Conservation (phyloP, 2,113 vertebrate species). For the Pituophis catenifer region DNA sequence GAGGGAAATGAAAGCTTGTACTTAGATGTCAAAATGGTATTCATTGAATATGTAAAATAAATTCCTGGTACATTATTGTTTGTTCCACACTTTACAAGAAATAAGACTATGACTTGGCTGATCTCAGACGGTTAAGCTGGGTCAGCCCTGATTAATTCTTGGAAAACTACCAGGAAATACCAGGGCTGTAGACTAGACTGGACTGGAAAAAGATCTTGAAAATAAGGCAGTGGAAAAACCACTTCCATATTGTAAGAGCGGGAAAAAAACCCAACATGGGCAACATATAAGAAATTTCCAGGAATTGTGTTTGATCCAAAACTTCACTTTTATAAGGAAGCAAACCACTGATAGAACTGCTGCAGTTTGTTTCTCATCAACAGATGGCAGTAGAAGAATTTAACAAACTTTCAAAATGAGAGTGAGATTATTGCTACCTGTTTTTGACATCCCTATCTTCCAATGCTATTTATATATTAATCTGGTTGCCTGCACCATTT, state of each 20-base stretch:
- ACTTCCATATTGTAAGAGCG: background rate
- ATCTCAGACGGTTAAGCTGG: background rate
- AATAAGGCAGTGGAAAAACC: background rate
- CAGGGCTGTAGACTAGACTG: background rate
- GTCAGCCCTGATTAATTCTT: background rate
- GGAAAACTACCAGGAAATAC: background rate
- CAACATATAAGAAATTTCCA: background rate
- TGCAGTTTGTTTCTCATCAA: background rate
- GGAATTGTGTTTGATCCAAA: background rate
- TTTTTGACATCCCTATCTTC: background rate
- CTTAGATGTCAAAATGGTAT: background rate
- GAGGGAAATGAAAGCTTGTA: background rate
- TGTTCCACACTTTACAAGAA: background rate
- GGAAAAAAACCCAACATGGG: background rate
- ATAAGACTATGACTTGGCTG: background rate
- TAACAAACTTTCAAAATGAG: background rate
- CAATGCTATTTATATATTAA: background rate
- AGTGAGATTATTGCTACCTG: background rate
- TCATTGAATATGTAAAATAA: background rate
- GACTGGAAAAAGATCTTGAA: background rate
- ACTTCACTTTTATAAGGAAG: background rate
- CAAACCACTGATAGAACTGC: fast-evolving
- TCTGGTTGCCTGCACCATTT: background rate
- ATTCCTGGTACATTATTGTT: background rate
- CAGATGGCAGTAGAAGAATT: constrained; percentile 51